Percentiles rank a stretch among this genome's conserved stretches.
phyloP scores from a whole-genome alignment of 37 sponge, comb jelly and placozoan genomes.

The Spongilla lacustris region DNA sequence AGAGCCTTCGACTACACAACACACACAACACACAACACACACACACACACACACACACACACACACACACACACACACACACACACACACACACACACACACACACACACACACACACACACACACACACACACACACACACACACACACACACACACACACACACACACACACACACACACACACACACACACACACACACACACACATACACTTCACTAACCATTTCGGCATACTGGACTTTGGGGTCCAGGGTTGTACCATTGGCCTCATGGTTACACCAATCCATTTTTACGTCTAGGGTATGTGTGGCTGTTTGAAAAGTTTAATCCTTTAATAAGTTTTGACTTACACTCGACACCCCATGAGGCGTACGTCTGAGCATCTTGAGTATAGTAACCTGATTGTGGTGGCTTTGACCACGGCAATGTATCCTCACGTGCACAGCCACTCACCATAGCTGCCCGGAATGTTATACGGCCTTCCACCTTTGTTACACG shows the following conservation, averaged over 20 bases:
- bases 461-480: slow-evolving; percentile 80
- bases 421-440: too few relatives aligned
- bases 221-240: slow-evolving; percentile 80
- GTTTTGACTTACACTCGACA: slow-evolving; percentile 72
- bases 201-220: neutral
- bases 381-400: slow-evolving; percentile 85
- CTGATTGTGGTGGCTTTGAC: neutral
- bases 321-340: neutral
- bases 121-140: too few relatives aligned
- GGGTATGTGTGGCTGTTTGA: neutral
- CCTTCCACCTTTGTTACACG: slow-evolving; percentile 76
- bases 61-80: too few relatives aligned
- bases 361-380: slow-evolving; percentile 84
- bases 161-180: too few relatives aligned
- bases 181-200: too few relatives aligned
- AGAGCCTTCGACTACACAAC: slow-evolving; percentile 70
- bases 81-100: too few relatives aligned
- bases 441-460: slow-evolving; percentile 51
- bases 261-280: slow-evolving; percentile 84
- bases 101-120: too few relatives aligned
- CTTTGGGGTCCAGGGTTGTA: slow-evolving; percentile 73
- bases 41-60: neutral
- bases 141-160: too few relatives aligned
- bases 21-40: slow-evolving; percentile 8
- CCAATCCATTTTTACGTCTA: slow-evolving; percentile 94